Evolutionary conservation across 1,140 invertebrate species (phyloP), one percentile per base, ranked within the genome.

Genomic region (Galendromus occidentalis): DNA sequence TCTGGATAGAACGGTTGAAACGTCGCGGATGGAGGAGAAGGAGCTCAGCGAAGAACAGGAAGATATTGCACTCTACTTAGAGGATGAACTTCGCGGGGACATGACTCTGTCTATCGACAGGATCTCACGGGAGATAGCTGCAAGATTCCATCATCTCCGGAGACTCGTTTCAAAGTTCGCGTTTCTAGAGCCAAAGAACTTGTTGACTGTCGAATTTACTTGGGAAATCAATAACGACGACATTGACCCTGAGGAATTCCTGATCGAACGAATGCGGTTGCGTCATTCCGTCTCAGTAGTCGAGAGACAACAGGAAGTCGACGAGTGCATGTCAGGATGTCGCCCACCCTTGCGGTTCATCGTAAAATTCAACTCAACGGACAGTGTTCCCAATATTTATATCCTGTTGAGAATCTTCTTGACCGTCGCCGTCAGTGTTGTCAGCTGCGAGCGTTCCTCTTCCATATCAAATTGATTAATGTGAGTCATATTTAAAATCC

Each of bases 351-450:
- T 65, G 39, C 5, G 45, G 39, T 45, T 65, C 29, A 65, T 65
- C 7, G 22, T 44, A 20, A n/a, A 65, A 33, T 65, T 44, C 18
- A 65, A 41, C 17, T 29, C 42, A 20, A 44, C 42, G 9, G 28
- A 65, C 17, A 42, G 33, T 29, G 64, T 65, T 33, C 64, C 64
- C 5, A 65, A 65, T 44, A 65, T 65, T 42, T 9, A 18, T 18
- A 42, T 65, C 17, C 12, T 65, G 39, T 44, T 42, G 25, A 65
- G 64, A 42, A 65, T 51, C 4, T 39, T 6, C 33, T 9, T 39
- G 4, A 39, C 33, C 33, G 9, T 39, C 33, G 33, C 4, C 33
- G 9, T 39, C 33, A 9, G 33, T 9, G 33, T 39, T 4, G 33
- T 9, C 4, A 39, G 33, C 9, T 39, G 33, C 9, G 33, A 39